phyloP scores from a whole-genome alignment of 2,113 vertebrate genomes.

The Orthonyx spaldingii region DNA sequence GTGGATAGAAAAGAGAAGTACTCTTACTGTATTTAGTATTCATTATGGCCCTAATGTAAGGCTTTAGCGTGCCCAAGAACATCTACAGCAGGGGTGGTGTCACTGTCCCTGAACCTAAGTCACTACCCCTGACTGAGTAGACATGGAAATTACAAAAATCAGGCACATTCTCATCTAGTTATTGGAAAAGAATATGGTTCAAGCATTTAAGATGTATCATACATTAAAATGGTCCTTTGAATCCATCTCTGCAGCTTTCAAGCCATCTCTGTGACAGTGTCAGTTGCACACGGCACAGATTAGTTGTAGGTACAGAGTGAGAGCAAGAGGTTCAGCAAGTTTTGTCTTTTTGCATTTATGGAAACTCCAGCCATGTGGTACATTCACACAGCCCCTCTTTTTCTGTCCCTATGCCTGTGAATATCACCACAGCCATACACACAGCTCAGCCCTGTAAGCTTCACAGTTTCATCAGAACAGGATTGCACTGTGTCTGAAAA shows the following conservation, averaged over 20 bases:
- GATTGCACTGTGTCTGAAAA: not conserved
- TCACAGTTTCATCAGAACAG: not conserved
- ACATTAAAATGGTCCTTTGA: not conserved
- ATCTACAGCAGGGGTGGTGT: not conserved
- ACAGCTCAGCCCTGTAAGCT: not conserved
- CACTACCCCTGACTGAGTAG: not conserved
- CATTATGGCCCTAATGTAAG: not conserved
- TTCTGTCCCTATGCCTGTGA: not conserved
- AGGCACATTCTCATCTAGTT: not conserved
- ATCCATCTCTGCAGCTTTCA: not conserved
- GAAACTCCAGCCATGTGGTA: not conserved
- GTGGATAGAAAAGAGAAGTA: not conserved
- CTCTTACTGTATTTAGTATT: not conserved
- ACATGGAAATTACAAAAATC: not conserved
- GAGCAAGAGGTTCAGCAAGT: not conserved
- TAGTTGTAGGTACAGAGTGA: not conserved
- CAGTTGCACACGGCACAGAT: not conserved
- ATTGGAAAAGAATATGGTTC: not conserved
- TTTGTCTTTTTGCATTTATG: not conserved
- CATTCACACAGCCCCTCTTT: not conserved
- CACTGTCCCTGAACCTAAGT: not conserved
- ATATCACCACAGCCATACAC: not conserved
- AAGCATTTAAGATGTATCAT: not conserved
- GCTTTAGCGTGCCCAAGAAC: not conserved
- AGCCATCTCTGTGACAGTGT: not conserved